These are phyloP conservation scores for Microctenopoma steveboyesi DNA, from an alignment of 2,797 vertebrate genomes.

Conservation along the genomic window DNA sequence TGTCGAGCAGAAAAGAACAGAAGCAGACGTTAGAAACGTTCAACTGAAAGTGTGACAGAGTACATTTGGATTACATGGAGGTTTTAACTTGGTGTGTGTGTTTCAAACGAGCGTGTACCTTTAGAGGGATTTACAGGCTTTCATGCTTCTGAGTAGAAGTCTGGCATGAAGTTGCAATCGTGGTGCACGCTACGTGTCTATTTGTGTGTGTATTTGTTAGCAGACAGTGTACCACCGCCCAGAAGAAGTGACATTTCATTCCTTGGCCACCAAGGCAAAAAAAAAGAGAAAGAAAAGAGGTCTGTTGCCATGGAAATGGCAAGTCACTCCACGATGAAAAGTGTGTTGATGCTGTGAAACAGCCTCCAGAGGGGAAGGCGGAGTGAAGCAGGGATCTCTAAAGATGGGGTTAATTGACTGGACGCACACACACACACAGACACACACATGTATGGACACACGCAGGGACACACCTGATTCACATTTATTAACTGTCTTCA, in stretches of 20 bases:
- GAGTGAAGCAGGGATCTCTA: slow-evolving; percentile 7
- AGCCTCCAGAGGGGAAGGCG: slow-evolving; percentile 19
- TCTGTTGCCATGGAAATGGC: slow-evolving; percentile 78
- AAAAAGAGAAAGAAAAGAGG: slow-evolving; percentile 25
- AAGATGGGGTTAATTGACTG: slow-evolving; percentile 68
- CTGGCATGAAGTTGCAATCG: slow-evolving; percentile 3
- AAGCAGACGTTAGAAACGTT: slow-evolving; percentile 1
- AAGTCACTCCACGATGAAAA: slow-evolving; percentile 63
- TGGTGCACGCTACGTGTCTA: background rate
- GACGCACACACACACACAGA: slow-evolving; percentile 34
- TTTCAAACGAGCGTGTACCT: background rate
- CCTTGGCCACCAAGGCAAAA: slow-evolving; percentile 42
- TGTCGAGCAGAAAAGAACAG: background rate
- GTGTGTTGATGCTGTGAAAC: slow-evolving; percentile 46
- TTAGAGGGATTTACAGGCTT: background rate
- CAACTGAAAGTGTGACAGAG: background rate
- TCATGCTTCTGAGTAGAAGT: background rate
- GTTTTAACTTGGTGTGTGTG: background rate
- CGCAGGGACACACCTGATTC: slow-evolving; percentile 9
- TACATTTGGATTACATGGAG: background rate
- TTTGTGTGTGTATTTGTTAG: slow-evolving; percentile 11
- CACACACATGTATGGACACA: too few relatives aligned
- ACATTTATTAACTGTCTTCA: slow-evolving; percentile 20
- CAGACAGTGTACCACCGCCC: slow-evolving; percentile 31
- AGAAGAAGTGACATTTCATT: slow-evolving; percentile 72